These are phyloP conservation scores for Xenopus tropicalis DNA, from an alignment of 2,113 vertebrate species.

Conservation along the genomic window UCB_Xtro_10.0 CM004443.2:20518001-20518500, in stretches of 20 bases:
- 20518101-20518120: slow-evolving; percentile 29
- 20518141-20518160: slow-evolving; percentile 37
- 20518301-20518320: slow-evolving; percentile 20
- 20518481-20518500: too few species aligned
- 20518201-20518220: slow-evolving; percentile 37
- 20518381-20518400: too few species aligned
- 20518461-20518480: too few species aligned
- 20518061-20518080: slow-evolving; percentile 26
- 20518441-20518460: too few species aligned
- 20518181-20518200: slow-evolving; percentile 24
- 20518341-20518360: too few species aligned
- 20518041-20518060: slow-evolving; percentile 31
- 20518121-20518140: slow-evolving; percentile 22
- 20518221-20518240: slow-evolving; percentile 41
- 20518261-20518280: slow-evolving; percentile 19
- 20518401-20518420: too few species aligned
- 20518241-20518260: slow-evolving; percentile 25
- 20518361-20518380: too few species aligned
- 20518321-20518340: not conserved
- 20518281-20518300: slow-evolving; percentile 14
- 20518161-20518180: slow-evolving; percentile 34
- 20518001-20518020: slow-evolving; percentile 23
- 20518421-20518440: too few species aligned
- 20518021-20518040: not conserved
- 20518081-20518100: slow-evolving; percentile 29